These are phyloP conservation scores for Lagocephalus sceleratus DNA, from an alignment of 2,797 vertebrate genomes.

Conservation along the genomic window DNA sequence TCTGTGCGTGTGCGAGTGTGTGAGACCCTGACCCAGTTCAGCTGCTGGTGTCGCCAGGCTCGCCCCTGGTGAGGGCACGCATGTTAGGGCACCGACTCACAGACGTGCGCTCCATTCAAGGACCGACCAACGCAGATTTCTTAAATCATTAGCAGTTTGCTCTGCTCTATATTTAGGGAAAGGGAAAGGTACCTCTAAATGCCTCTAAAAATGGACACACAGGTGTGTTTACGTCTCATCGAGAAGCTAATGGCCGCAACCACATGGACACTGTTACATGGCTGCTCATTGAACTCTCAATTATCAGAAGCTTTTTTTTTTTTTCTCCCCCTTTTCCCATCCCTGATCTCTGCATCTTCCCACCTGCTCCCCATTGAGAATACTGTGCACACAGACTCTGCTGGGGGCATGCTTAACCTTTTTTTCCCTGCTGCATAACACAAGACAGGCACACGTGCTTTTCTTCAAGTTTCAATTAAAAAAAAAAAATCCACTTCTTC, in stretches of 20 bases:
- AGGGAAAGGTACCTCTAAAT: no score
- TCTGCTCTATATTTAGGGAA: slow-evolving; percentile 5
- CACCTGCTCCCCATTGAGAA: slow-evolving; percentile 63
- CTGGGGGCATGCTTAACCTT: slow-evolving; percentile 75
- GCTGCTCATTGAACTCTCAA: slow-evolving; percentile 60
- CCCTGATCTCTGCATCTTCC: slow-evolving; percentile 45
- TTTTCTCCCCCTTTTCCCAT: slow-evolving; percentile 38
- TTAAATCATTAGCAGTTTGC: slow-evolving; percentile 6
- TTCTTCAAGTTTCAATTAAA: slow-evolving; percentile 63
- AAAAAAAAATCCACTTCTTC: slow-evolving; percentile 38
- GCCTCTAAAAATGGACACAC: no score
- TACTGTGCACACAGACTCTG: slow-evolving; percentile 62
- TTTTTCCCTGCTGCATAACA: slow-evolving; percentile 49
- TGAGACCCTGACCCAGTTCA: slow-evolving; percentile 73
- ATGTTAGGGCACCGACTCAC: slow-evolving; percentile 56
- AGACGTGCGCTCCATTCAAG: slow-evolving; percentile 39
- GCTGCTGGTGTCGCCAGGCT: slow-evolving; percentile 62
- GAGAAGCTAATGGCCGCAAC: slow-evolving; percentile 11
- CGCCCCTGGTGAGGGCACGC: slow-evolving; percentile 60
- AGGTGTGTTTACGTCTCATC: neutral
- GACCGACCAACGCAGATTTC: slow-evolving; percentile 31
- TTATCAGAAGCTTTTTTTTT: slow-evolving; percentile 50
- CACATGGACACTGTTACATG: slow-evolving; percentile 25
- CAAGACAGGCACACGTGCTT: slow-evolving; percentile 50
- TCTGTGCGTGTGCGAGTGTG: slow-evolving; percentile 24